Base-by-base conservation (phyloP, 2,888 invertebrate genomes). In the Drymonia ruficornis region DNA sequence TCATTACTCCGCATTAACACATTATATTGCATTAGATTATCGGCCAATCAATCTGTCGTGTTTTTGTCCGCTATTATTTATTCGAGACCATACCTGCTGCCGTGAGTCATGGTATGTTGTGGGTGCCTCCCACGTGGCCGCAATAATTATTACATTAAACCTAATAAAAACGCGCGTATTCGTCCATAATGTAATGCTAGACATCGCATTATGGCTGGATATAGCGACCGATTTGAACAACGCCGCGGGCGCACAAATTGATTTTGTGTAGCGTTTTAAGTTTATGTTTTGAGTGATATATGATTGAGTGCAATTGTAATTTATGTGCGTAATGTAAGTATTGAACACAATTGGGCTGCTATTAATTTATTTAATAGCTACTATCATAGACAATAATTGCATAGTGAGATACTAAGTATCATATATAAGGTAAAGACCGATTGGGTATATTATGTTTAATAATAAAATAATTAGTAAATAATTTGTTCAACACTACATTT, bases 101-200 rank as follows among this genome's bases (percentile, higher is more conserved):
- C 19, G 47, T 78, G 78, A 78, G 62, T 78, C 78, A 78, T 55
- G 52, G 38, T 58, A n/a, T n/a, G 61, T 56, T 60, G 80, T 80
- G 80, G 81, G 80, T 72, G 76, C 72, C 67, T 63, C 81, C 80
- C 74, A 80, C 80, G 53, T 53, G 16, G 52, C 49, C 53, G 4
- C 34, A 53, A 67, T 70, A 65, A 73, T 78, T 76, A 77, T 77
- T 64, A 76, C 67, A 70, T 73, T 74, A 76, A 63, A 65, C 55
- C 63, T 63, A 65, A 72, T 75, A 74, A 69, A 73, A 75, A 67
- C 73, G 67, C 58, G 52, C 70, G 65, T 67, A 72, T 72, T 62
- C 59, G 68, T 67, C 61, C 63, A 62, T 68, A 65, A 68, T 61
- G 59, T 43, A 19, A 43, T 43, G 19, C 13, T 49, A 56, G 48